These are phyloP conservation scores for Agrilus biguttatus DNA, from an alignment of 2,888 invertebrate genomes.

Conservation along the genomic window DNA sequence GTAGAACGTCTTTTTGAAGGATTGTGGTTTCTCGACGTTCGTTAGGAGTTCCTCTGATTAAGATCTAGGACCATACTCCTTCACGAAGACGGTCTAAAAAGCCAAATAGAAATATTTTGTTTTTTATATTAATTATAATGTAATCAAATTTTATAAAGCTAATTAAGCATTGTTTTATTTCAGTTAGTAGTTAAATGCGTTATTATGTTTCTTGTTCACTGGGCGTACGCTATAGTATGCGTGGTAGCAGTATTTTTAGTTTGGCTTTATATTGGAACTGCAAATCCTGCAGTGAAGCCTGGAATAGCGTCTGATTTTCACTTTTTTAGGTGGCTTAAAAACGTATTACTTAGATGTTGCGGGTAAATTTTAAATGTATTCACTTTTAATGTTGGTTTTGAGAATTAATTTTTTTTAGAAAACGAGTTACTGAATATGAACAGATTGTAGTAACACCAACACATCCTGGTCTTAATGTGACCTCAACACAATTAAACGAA, in stretches of 20 bases:
- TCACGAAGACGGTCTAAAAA: no score
- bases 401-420: slow-evolving; percentile 35
- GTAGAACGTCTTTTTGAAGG: no score
- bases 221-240: slow-evolving; percentile 80
- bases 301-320: slow-evolving; percentile 75
- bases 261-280: slow-evolving; percentile 89
- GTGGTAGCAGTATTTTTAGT: slow-evolving; percentile 67
- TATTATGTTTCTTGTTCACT: slow-evolving; percentile 88
- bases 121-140: no score
- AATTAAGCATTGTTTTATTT: slow-evolving; percentile 15
- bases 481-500: slow-evolving; percentile 80
- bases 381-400: background rate
- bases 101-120: no score
- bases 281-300: slow-evolving; percentile 90
- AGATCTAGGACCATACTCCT: no score
- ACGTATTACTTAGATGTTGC: slow-evolving; percentile 53
- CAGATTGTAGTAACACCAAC: slow-evolving; percentile 75
- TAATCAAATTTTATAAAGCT: no score
- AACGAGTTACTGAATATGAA: slow-evolving; percentile 67
- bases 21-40: no score
- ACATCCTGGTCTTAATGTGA: slow-evolving; percentile 63
- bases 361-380: slow-evolving; percentile 41
- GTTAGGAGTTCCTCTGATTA: no score
- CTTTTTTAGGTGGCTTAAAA: slow-evolving; percentile 66
- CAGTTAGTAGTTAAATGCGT: slow-evolving; percentile 76